phyloP scores from a whole-genome alignment of 2,888 invertebrate genomes.

The Philopedon plagiatum region DNA sequence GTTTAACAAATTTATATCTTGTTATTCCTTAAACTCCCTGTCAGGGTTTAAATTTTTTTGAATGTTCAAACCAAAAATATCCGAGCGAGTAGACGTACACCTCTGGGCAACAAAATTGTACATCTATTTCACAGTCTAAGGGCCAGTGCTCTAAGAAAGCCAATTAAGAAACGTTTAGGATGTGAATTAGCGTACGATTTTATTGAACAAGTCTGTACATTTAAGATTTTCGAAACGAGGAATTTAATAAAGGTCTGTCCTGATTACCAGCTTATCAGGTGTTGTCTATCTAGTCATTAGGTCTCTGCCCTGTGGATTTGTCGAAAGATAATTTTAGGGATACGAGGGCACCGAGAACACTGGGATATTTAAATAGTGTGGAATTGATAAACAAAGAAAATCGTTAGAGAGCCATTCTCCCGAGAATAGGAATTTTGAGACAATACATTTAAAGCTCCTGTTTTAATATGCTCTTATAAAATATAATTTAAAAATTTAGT shows the following conservation, averaged over 20 bases:
- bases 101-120: too few relatives aligned
- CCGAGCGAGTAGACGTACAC: not conserved
- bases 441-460: too few relatives aligned
- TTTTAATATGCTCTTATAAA: too few relatives aligned
- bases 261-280: slow-evolving; percentile 51
- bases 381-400: not conserved
- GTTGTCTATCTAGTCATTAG: slow-evolving; percentile 52
- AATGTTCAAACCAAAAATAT: slow-evolving; percentile 20
- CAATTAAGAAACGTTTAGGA: too few relatives aligned
- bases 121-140: too few relatives aligned
- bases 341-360: slow-evolving; percentile 34
- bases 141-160: too few relatives aligned
- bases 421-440: not conserved
- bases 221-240: slow-evolving; percentile 26
- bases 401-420: not conserved
- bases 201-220: too few relatives aligned
- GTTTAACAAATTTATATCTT: too few relatives aligned
- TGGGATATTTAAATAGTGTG: slow-evolving; percentile 31
- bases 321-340: slow-evolving; percentile 51
- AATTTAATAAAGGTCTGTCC: slow-evolving; percentile 46
- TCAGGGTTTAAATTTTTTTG: too few relatives aligned
- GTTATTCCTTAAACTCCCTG: too few relatives aligned
- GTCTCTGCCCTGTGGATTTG: slow-evolving; percentile 51
- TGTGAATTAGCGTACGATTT: too few relatives aligned
- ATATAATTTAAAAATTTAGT: too few relatives aligned